Percentiles rank a stretch among this genome's conserved stretches.
Conservation (phyloP, 2,888 invertebrate genomes). For the Metallyticus violacea region DNA sequence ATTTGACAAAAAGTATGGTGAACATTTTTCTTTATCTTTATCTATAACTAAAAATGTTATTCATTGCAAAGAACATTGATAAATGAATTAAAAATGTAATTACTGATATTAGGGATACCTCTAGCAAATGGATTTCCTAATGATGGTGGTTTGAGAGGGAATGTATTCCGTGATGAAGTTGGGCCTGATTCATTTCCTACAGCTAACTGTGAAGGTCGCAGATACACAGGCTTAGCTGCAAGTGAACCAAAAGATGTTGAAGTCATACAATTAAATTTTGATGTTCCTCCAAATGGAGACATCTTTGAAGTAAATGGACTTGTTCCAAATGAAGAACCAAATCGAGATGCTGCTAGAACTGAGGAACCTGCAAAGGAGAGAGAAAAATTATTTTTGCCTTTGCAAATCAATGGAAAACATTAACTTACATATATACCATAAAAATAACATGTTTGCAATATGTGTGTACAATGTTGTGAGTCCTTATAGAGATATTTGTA, state of each 20-base stretch:
- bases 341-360: not conserved
- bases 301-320: not conserved
- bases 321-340: not conserved
- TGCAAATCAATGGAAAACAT: no score
- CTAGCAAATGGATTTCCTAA: conserved; percentile 28
- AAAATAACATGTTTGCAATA: no score
- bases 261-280: not conserved
- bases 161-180: not conserved
- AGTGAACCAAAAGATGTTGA: conserved; percentile 1
- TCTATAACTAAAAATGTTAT: no score
- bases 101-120: conserved; percentile 22
- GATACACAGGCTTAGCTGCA: conserved; percentile 17
- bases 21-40: no score
- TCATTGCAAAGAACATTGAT: no score
- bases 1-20: no score
- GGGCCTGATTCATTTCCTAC: conserved; percentile 14
- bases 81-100: no score
- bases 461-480: no score
- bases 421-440: no score
- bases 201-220: conserved; percentile 29
- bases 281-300: not conserved
- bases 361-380: not conserved
- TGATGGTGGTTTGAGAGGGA: conserved; percentile 1
- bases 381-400: no score
- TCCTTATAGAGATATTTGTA: no score